Conservation (phyloP, 2,113 vertebrate genomes). For the Chloropsis cyanopogon region DNA sequence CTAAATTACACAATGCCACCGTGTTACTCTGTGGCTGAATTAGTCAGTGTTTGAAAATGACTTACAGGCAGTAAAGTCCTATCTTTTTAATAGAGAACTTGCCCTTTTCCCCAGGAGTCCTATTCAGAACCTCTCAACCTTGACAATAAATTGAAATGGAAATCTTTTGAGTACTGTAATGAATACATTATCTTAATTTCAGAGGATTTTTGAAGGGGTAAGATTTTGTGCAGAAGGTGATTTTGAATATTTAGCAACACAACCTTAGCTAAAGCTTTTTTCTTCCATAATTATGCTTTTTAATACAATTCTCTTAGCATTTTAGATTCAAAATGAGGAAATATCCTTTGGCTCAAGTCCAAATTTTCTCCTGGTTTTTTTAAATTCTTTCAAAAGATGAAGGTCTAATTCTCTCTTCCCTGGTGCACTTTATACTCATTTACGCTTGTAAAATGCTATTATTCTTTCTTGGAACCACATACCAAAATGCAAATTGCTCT, state of each 20-base stretch:
- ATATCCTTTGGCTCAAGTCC: not conserved
- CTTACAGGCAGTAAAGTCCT: slow-evolving; percentile 8
- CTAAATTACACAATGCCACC: not conserved
- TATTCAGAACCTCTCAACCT: slow-evolving; percentile 52
- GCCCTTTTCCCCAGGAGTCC: slow-evolving; percentile 30
- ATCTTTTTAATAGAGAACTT: slow-evolving; percentile 20
- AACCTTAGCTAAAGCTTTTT: slow-evolving; percentile 15
- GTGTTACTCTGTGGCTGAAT: not conserved
- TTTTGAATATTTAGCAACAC: slow-evolving; percentile 42
- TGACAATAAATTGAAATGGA: slow-evolving; percentile 55
- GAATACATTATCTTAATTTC: slow-evolving; percentile 57
- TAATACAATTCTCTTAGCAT: not conserved
- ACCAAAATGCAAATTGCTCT: slow-evolving; percentile 24
- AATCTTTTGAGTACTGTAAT: slow-evolving; percentile 40
- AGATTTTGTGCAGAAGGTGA: slow-evolving; percentile 10
- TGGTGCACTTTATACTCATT: not conserved
- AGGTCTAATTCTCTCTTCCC: not conserved
- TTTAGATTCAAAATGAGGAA: slow-evolving; percentile 11
- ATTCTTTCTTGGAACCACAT: not conserved
- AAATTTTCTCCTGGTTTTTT: not conserved
- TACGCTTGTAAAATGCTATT: not conserved
- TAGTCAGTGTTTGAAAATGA: slow-evolving; percentile 9
- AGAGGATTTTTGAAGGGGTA: slow-evolving; percentile 3
- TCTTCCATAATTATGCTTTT: not conserved
- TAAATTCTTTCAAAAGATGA: not conserved